Percentiles rank a stretch among this genome's conserved stretches.
Conservation (phyloP, 2,888 invertebrate genomes). For the Syrphus vitripennis region DNA sequence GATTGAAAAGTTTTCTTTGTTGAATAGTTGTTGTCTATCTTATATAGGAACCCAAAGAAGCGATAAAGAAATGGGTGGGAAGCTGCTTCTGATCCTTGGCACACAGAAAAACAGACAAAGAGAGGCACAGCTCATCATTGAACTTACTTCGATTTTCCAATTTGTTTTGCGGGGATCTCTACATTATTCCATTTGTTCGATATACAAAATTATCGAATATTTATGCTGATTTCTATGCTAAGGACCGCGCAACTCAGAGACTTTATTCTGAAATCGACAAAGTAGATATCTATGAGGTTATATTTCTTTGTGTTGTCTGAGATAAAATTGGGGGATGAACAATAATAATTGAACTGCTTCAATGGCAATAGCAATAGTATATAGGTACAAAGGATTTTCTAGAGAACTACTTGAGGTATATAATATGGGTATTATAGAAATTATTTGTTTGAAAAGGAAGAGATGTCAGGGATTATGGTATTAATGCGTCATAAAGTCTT, state of each 20-base stretch:
- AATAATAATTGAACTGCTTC: slow-evolving; percentile 5
- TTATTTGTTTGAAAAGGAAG: no score
- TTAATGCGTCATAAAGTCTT: not conserved
- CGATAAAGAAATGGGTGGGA: not conserved
- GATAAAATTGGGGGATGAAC: not conserved
- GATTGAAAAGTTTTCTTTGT: slow-evolving; percentile 68
- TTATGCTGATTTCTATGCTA: slow-evolving; percentile 68
- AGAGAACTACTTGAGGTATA: not conserved
- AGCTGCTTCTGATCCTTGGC: not conserved
- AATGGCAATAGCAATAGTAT: not conserved
- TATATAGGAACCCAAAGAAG: not conserved
- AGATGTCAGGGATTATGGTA: not conserved
- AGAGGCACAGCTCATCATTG: slow-evolving; percentile 31
- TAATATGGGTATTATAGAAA: not conserved
- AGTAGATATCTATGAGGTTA: slow-evolving; percentile 25
- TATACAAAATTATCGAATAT: slow-evolving; percentile 32
- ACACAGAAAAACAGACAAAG: not conserved
- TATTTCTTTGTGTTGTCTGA: not conserved
- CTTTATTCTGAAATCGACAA: slow-evolving; percentile 56
- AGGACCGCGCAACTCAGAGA: slow-evolving; percentile 43
- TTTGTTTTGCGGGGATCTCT: slow-evolving; percentile 2
- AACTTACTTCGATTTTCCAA: slow-evolving; percentile 48
- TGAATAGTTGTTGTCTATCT: slow-evolving; percentile 21
- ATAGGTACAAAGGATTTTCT: not conserved
- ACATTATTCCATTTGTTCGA: not conserved